Evolutionary conservation across 2,113 vertebrate species (phyloP), one percentile per base, ranked within the genome.

Genomic region (Montifringilla adamsi): DNA sequence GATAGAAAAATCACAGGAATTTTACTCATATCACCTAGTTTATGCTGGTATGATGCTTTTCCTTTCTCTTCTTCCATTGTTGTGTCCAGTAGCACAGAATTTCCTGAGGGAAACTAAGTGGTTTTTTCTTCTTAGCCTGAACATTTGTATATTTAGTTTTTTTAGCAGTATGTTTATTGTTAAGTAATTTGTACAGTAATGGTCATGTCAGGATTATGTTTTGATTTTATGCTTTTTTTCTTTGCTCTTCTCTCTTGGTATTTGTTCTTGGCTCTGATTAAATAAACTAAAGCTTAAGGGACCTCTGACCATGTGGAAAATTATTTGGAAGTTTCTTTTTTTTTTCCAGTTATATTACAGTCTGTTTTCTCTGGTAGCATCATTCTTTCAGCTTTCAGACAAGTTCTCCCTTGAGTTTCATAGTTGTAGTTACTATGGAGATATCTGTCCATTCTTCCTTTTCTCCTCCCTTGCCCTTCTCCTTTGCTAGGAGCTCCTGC

Each of bases 361-460:
- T 90, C 73, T 90, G 0, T 95, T 96, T 97, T 70, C 46, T 84
- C 67, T 88, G 55, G 84, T 89, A 87, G 84, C 66, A 60, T 94
- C 90, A 70, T 94, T 91, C 84, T 95, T 97, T 76, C 33, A 80
- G 82, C 67, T 97, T 89, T 82, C 92, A 91, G 89, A 72, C 70
- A 92, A 95, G 80, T 94, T 68, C 50, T 92, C 91, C 95, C 92
- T 84, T 35, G 90, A 84, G 80, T 89, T 97, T 81, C 90, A 73
- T 78, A 72, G 63, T 92, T 70, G 68, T 91, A 89, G 96, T 98
- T 98, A 96, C 96, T 97, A 94, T 59, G 94, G 97, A 97, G 85
- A 98, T 94, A 43, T 24, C 83, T 59, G 82, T 87, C 83, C 89
- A 90, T 81, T 60, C 43, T 91, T 84, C 31, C 35, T 77, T 72